phyloP scores from a whole-genome alignment of 1,140 invertebrate genomes.

The Trinorchestia longiramus region DNA sequence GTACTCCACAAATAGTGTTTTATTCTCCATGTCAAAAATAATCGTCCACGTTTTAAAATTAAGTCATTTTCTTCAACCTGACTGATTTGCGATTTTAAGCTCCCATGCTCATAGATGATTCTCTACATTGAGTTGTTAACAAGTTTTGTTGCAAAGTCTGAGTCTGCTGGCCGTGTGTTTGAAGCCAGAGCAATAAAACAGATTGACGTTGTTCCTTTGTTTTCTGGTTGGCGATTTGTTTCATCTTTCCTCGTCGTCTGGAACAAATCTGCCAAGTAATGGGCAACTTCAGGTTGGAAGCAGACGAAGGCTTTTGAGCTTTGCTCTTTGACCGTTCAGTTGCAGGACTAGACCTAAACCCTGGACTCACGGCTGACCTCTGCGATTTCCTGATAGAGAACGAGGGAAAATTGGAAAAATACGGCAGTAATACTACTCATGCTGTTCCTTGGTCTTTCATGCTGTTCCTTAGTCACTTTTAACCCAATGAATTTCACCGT shows the following conservation, averaged over 20 bases:
- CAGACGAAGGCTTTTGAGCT: neutral
- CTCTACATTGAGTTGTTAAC: neutral
- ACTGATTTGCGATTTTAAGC: neutral
- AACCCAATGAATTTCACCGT: too few species aligned
- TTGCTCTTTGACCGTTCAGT: neutral
- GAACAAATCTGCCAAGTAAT: slow-evolving; percentile 43
- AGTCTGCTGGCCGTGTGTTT: neutral
- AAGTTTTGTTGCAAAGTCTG: neutral
- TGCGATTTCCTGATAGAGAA: slow-evolving; percentile 34
- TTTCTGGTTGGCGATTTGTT: slow-evolving; percentile 20
- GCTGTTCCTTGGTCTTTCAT: neutral
- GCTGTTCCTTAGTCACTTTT: too few species aligned
- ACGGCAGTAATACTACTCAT: neutral
- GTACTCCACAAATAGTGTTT: too few species aligned
- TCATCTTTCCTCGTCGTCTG: slow-evolving; percentile 30
- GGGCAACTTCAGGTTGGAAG: neutral
- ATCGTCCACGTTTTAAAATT: neutral
- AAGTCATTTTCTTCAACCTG: neutral
- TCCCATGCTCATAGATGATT: neutral
- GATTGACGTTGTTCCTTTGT: slow-evolving; percentile 16
- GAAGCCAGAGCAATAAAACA: neutral
- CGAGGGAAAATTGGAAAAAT: slow-evolving; percentile 1
- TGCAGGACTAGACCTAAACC: neutral
- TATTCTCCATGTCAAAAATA: too few species aligned
- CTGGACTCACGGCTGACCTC: neutral